These are phyloP conservation scores for Philhelius pedissequus DNA, from an alignment of 2,888 invertebrate genomes.

Conservation along the genomic window DNA sequence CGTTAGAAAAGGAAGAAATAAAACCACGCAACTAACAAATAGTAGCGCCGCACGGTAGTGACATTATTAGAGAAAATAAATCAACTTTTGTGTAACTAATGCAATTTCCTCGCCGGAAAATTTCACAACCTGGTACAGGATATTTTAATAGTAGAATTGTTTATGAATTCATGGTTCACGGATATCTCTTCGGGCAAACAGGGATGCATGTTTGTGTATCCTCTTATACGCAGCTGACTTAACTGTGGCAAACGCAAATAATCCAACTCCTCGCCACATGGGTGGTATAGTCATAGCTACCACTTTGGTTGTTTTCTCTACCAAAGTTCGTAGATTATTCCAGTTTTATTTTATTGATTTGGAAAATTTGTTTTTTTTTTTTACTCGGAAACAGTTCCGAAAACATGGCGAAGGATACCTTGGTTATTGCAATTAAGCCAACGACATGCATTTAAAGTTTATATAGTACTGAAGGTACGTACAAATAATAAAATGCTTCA, in stretches of 20 bases:
- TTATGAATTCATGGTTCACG: conserved; percentile 23
- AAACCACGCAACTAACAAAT: background rate
- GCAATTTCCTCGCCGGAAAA: background rate
- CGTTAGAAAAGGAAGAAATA: background rate
- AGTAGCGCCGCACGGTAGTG: background rate
- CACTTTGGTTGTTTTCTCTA: background rate
- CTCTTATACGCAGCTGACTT: conserved; percentile 23
- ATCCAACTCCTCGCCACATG: background rate
- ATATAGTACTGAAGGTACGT: no score
- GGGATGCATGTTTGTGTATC: conserved; percentile 13
- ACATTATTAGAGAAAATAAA: conserved; percentile 8
- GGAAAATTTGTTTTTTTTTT: background rate
- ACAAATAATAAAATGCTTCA: no score
- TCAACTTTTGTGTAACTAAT: conserved; percentile 4
- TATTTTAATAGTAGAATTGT: conserved; percentile 12
- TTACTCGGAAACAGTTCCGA: background rate
- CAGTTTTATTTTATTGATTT: background rate
- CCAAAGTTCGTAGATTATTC: background rate
- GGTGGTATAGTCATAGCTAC: background rate
- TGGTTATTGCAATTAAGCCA: no score
- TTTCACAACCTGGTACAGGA: background rate
- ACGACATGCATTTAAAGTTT: no score
- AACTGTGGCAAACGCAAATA: conserved; percentile 18
- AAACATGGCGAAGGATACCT: no score
- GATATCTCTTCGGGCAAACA: conserved; percentile 27